A percentile compares a stretch with the other conserved stretches of the same genome.
Evolutionary conservation across 2,888 invertebrate genomes (phyloP).

Genomic region (Eupithecia exiguata): DNA sequence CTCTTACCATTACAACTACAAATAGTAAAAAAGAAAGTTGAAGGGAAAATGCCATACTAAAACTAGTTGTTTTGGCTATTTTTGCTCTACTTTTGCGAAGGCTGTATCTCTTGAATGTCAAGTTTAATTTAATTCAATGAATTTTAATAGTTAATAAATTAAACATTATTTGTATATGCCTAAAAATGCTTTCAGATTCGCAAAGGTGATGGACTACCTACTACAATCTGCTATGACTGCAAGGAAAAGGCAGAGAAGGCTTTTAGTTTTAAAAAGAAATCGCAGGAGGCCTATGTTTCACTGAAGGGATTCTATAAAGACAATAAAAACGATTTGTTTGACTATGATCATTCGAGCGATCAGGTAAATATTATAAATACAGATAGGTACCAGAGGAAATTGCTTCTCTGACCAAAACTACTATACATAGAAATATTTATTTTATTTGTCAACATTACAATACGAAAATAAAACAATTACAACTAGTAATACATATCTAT

Average conservation of each 20-base stretch:
- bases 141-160: no score
- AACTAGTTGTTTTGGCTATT: no score
- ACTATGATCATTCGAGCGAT: conserved; percentile 16
- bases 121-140: no score
- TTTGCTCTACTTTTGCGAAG: no score
- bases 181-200: conserved; percentile 51
- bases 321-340: conserved; percentile 46
- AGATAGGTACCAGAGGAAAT: neutral
- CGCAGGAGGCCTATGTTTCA: conserved; percentile 65
- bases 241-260: conserved; percentile 68
- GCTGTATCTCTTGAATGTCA: no score
- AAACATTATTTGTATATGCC: neutral
- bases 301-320: conserved; percentile 60
- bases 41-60: no score
- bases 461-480: no score
- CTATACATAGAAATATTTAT: no score
- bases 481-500: no score
- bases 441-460: no score
- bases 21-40: no score
- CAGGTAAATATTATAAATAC: conserved; percentile 16
- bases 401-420: neutral
- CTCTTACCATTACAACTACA: no score
- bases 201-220: conserved; percentile 71
- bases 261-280: conserved; percentile 70
- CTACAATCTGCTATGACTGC: conserved; percentile 70